Base-by-base conservation (phyloP, 2,888 invertebrate genomes). In the Monoplex corrugatus region DNA sequence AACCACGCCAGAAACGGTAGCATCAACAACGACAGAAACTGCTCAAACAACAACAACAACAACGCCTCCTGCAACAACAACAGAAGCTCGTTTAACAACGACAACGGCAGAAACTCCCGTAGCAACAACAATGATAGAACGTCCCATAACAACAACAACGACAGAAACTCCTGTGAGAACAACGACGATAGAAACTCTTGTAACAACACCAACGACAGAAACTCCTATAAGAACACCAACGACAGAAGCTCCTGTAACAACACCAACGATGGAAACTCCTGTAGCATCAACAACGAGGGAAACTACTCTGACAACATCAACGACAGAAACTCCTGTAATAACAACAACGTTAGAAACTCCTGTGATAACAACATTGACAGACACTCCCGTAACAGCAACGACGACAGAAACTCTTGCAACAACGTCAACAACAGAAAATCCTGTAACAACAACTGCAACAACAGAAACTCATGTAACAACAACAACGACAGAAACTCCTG, bases 201-300 rank as follows among this genome's bases (percentile, higher is more conserved):
- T 3, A 72, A 78, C 75, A 5, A 78, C 68, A 82, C 23, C 80
- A 16, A 43, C 80, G 2, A 40, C 80, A 40, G 80, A 40, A 43
- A n/a, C 82, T 10, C n/a, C 82, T n/a, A 44, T 44, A 44, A 44
- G 28, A 8, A 44, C 84, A 63, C 28, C 83, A 63, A 63, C 87
- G 19, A 44, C 87, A 80, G 57, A 57, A 44, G 78, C 68, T n/a
- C 0, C 63, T 28, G 43, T 32, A 35, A 68, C 75, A 44, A 35
- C 89, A 72, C n/a, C 87, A 80, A 50, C 89, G 19, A 89, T 50
- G 28, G 57, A 87, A 82, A 78, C 63, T 80, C 19, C 85, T 32
- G 57, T 19, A 57, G 57, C n/a, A n/a, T n/a, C 16, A 57, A 57
- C 57, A 57, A 57, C 57, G 13, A 57, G 1, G 23, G 16, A 13